Conservation (phyloP, 2,888 invertebrate species). For the Melipona beecheii region DNA sequence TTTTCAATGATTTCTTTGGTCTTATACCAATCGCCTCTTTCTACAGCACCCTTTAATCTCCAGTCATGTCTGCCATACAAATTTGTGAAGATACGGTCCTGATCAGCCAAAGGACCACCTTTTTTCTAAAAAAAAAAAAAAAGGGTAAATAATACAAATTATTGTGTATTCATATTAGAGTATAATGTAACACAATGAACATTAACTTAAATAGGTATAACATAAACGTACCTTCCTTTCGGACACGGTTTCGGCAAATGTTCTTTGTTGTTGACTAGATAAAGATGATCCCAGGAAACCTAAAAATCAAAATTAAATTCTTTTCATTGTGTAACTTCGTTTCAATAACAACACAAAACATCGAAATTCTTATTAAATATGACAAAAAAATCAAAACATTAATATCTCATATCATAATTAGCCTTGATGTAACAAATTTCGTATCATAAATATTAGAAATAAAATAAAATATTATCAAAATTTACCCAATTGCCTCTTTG, state of each 20-base stretch:
- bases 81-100: constrained; percentile 98
- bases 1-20: constrained; percentile 98
- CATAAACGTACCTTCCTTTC: constrained; percentile 78
- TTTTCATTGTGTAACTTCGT: constrained; percentile 79
- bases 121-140: constrained; percentile 74
- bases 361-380: background rate
- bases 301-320: constrained; percentile 67
- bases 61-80: constrained; percentile 99
- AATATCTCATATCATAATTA: background rate
- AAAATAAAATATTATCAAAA: constrained; percentile 37
- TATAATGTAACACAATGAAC: background rate
- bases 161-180: background rate
- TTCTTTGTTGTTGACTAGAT: constrained; percentile 76
- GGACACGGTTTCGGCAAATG: constrained; percentile 79
- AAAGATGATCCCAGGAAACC: constrained; percentile 79
- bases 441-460: background rate
- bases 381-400: background rate
- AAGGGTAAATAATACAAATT: background rate
- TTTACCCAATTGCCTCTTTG: constrained; percentile 88
- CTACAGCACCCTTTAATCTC: constrained; percentile 95
- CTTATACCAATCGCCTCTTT: constrained; percentile 98
- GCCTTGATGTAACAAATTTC: background rate
- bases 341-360: background rate
- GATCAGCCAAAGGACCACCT: constrained; percentile 92
- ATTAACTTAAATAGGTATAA: background rate